A percentile compares a stretch with the other conserved stretches of the same genome.
phyloP scores from a whole-genome alignment of 2,797 vertebrate genomes.

The Crenichthys baileyi region DNA sequence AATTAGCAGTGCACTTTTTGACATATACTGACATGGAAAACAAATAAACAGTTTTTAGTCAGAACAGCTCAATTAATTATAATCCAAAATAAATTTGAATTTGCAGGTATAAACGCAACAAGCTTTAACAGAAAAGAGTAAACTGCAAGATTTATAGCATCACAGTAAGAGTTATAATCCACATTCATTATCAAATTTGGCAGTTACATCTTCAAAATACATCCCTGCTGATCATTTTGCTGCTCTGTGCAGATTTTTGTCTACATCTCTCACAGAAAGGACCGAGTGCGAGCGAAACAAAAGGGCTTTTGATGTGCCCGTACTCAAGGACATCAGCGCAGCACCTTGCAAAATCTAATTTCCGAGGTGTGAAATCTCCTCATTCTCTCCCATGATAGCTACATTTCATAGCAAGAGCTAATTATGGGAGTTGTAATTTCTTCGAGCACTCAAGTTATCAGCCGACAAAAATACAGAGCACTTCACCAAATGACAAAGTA shows the following conservation, averaged over 20 bases:
- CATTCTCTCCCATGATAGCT: slow-evolving; percentile 78
- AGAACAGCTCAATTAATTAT: neutral
- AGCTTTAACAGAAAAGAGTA: slow-evolving; percentile 2
- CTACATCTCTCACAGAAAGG: slow-evolving; percentile 36
- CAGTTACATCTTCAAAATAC: slow-evolving; percentile 50
- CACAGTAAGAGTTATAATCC: slow-evolving; percentile 31
- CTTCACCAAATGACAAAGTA: slow-evolving; percentile 57
- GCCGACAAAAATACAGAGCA: slow-evolving; percentile 57
- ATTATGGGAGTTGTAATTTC: slow-evolving; percentile 77
- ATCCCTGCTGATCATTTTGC: slow-evolving; percentile 57
- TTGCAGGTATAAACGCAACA: too few relatives aligned
- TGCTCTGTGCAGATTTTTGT: slow-evolving; percentile 58
- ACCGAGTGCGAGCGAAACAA: slow-evolving; percentile 40
- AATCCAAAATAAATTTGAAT: neutral
- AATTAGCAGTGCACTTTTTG: too few relatives aligned
- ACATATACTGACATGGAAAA: too few relatives aligned
- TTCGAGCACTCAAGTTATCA: slow-evolving; percentile 71
- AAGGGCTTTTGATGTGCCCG: slow-evolving; percentile 59
- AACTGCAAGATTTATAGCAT: slow-evolving; percentile 23
- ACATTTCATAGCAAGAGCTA: slow-evolving; percentile 81
- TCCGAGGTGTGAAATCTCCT: slow-evolving; percentile 81
- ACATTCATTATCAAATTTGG: slow-evolving; percentile 60
- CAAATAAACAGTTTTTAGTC: neutral
- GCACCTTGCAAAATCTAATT: slow-evolving; percentile 80
- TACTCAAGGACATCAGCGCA: slow-evolving; percentile 75